Evolutionary conservation across 2,797 vertebrate species (phyloP).

Genomic region (Malurus splendens): DNA sequence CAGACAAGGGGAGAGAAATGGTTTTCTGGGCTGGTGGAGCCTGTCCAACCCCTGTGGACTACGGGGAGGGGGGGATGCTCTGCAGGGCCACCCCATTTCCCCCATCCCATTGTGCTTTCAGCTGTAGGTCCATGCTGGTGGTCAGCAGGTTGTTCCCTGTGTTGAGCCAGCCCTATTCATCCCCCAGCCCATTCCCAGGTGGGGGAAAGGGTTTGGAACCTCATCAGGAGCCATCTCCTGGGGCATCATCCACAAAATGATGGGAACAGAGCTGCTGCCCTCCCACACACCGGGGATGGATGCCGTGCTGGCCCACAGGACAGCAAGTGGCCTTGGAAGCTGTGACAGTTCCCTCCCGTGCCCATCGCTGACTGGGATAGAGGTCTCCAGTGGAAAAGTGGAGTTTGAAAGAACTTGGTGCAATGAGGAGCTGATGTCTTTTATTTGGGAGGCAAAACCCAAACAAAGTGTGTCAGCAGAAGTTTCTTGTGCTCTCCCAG

Average conservation of each 20-base stretch:
- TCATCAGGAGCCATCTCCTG: not conserved
- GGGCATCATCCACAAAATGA: not conserved
- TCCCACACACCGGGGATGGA: accelerated
- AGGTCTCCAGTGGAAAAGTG: not conserved
- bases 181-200: not conserved
- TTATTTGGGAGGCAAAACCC: accelerated
- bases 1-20: conserved; percentile 5
- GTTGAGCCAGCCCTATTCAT: not conserved
- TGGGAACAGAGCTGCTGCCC: not conserved
- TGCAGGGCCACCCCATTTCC: accelerated
- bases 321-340: not conserved
- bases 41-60: not conserved
- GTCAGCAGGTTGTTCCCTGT: not conserved
- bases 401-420: not conserved
- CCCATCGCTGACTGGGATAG: accelerated
- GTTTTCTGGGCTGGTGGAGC: not conserved
- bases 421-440: not conserved
- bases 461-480: not conserved
- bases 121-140: not conserved
- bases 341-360: not conserved
- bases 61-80: not conserved
- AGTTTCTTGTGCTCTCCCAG: not conserved
- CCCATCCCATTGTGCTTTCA: not conserved
- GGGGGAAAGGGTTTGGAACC: not conserved
- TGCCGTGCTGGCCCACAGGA: not conserved